phyloP scores from a whole-genome alignment of 2,888 invertebrate genomes.

The Pinctada fucata region DNA sequence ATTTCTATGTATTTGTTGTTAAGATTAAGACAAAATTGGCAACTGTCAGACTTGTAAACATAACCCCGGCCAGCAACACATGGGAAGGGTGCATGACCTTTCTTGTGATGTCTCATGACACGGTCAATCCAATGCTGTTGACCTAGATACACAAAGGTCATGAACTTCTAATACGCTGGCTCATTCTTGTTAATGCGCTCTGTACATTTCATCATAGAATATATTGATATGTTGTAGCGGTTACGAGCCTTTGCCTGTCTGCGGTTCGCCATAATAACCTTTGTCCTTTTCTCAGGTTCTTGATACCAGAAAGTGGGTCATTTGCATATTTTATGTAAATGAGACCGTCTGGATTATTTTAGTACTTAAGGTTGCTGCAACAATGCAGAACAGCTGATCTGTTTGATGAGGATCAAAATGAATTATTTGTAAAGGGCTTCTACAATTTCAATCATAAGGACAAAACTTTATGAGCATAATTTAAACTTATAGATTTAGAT shows the following conservation, averaged over 20 bases:
- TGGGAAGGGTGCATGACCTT: conserved; percentile 70
- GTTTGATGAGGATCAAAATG: too few species aligned
- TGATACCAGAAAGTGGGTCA: conserved; percentile 63
- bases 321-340: conserved; percentile 73
- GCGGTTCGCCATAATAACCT: conserved; percentile 47
- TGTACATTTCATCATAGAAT: conserved; percentile 5
- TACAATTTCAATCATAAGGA: too few species aligned
- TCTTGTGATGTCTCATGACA: conserved; percentile 68
- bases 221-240: neutral
- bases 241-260: too few species aligned
- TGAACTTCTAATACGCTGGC: neutral
- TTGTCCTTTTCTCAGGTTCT: conserved; percentile 69
- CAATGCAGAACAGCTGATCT: too few species aligned
- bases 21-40: too few species aligned
- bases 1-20: too few species aligned
- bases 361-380: neutral
- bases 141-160: conserved; percentile 18
- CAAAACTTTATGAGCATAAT: too few species aligned
- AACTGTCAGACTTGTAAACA: conserved; percentile 47
- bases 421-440: too few species aligned
- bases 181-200: conserved; percentile 5
- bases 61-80: conserved; percentile 57
- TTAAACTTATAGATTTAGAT: too few species aligned
- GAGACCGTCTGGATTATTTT: conserved; percentile 37
- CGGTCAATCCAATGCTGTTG: conserved; percentile 50